Evolutionary conservation across 2,797 vertebrate genomes (phyloP).

Genomic region (Typhlichthys eigenmanni): DNA sequence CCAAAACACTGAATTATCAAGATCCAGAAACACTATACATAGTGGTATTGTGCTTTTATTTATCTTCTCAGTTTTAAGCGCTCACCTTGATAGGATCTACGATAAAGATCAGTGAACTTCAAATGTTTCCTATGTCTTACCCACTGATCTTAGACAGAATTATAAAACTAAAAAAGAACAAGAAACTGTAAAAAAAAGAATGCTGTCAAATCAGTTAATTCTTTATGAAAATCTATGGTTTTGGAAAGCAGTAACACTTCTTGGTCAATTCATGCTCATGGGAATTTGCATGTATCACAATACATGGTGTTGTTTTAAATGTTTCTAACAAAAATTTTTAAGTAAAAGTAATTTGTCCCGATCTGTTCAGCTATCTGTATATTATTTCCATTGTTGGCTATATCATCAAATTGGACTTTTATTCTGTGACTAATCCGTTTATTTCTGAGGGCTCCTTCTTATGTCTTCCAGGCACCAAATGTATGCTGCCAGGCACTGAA

Average conservation of each 20-base stretch:
- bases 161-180: neutral
- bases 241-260: too few relatives aligned
- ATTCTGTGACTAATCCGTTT: slow-evolving; percentile 39
- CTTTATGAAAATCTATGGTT: too few relatives aligned
- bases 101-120: neutral
- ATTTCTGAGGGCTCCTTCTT: slow-evolving; percentile 41
- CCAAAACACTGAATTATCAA: too few relatives aligned
- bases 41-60: too few relatives aligned
- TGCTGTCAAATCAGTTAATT: too few relatives aligned
- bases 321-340: too few relatives aligned
- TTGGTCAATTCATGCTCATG: too few relatives aligned
- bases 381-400: slow-evolving; percentile 5
- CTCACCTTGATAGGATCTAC: neutral
- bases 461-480: slow-evolving; percentile 51
- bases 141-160: neutral
- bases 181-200: too few relatives aligned
- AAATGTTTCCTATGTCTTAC: neutral
- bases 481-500: slow-evolving; percentile 48
- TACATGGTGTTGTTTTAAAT: too few relatives aligned
- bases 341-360: too few relatives aligned
- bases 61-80: neutral
- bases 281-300: too few relatives aligned
- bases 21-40: too few relatives aligned
- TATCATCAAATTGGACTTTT: slow-evolving; percentile 35
- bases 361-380: slow-evolving; percentile 5